Evolutionary conservation across 2,113 vertebrate species (phyloP), one percentile per base, ranked within the genome.

Genomic region (Marmota flaviventris): DNA sequence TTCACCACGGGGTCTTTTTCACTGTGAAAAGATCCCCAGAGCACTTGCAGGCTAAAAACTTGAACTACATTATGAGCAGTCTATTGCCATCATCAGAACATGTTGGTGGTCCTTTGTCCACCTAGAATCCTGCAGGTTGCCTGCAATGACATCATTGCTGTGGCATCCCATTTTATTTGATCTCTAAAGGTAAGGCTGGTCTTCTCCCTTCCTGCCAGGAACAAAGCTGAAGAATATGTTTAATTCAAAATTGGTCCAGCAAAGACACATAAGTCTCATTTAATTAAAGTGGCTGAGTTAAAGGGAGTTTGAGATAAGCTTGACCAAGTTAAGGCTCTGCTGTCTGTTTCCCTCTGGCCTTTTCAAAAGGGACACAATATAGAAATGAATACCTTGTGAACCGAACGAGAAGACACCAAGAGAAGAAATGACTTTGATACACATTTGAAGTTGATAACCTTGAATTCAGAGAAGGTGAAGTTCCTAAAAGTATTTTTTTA

Each of bases 361-460:
- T 92, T 97, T 93, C 86, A 93, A 73, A 96, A n/a, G 32, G 85
- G 39, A 85, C 53, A 77, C 48, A 48, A 37, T 93, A 61, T 78
- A 10, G 20, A 82, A 85, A 89, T 67, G 76, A 94, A 22, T 67
- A 69, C 39, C 85, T 96, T 84, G 42, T 91, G 81, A 91, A 90
- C 45, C 27, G 42, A 92, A 51, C 90, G 48, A 90, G 65, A 83
- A 81, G 53, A 58, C 48, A 56, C 2, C 37, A 34, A 65, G 88
- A 89, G 48, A 75, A 79, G 61, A 93, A 94, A 69, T 85, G 70
- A 81, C 72, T 95, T 81, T 20, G 87, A 73, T 77, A 82, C 39
- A 89, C 29, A 95, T 92, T 85, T 34, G 61, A 97, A 82, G 65
- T 82, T 85, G 92, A 96, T 96, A 95, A 96, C 85, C 90, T 97